Base-by-base conservation (phyloP, 53 echinoderm and acorn worm species). In the Pentamera pediparva region DNA sequence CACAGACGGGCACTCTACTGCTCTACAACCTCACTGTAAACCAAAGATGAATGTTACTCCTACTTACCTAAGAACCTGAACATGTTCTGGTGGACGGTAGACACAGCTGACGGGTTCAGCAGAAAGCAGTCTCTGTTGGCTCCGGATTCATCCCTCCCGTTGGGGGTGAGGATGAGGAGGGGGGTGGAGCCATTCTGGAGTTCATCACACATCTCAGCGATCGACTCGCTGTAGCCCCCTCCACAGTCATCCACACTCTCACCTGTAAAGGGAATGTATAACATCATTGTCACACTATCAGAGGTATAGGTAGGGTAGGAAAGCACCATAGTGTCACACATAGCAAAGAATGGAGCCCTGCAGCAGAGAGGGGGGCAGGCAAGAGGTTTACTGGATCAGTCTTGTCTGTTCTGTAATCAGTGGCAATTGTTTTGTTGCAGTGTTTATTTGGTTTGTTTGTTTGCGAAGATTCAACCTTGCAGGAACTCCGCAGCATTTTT, bases 231-330 rank as follows among this genome's bases (percentile, higher is more conserved):
- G 94, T 94, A 94, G 28, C 94, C 94, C 45, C 94, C 94, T 32
- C 94, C 94, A 28, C 94, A 94, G 69, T 94, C 94, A 75, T 94
- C 94, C 5, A 94, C 94, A 79, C 94, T 94, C 84, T 94, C 94
- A 61, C 94, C 94, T 93, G 57, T 26, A 34, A 62, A 13, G 28
- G 24, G 31, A 30, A 10, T 5, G 22, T 28, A 17, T 30, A 59
- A 30, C 5, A 59, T 59, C 5, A 15, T 26, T 29, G 3, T 26
- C 25, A 59, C 17, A 59, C 4, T 59, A 13, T 29, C 26, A 59
- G 17, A 59, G 47, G 18, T 13, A 45, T 45, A 13, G 18, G 18
- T 18, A 1, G 18, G 1, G 18, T 45, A 18, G 18, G 47, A 45
- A 13, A 1, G 18, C 13, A 45, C 47, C 13, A 45, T 1, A 1